Base-by-base conservation (phyloP, 2,113 vertebrate genomes). In the Nyctereutes procyonoides region DNA sequence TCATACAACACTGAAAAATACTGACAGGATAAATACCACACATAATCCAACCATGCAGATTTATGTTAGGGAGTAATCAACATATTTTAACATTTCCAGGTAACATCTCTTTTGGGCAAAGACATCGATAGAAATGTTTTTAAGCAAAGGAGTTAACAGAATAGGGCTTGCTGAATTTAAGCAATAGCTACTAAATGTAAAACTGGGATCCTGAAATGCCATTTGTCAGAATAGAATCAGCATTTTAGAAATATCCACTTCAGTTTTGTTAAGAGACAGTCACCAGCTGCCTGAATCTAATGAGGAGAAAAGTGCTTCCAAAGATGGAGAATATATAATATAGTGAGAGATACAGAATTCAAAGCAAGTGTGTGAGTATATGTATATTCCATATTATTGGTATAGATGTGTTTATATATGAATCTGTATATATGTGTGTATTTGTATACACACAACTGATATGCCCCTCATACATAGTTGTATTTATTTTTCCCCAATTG, bases 341-440 rank as follows among this genome's bases (percentile, higher is more conserved):
- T 65, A 94, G 81, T 48, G 20, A 98, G 20, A 98, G 91, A 89
- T n/a, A 81, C 92, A 98, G 87, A 94, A 43, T 67, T 94, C 93
- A 97, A 98, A 96, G 96, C 97, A 98, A 97, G 84, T 92, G 80
- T 96, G 71, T 92, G 90, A 65, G 94, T 85, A 97, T 98, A 97
- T 98, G 95, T 97, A 95, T 98, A 90, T 94, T 93, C 93, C 83
- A 93, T 97, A 96, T 93, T 95, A 55, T 55, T 84, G 67, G 89
- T 92, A 58, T 88, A 35, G 90, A 30, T 88, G 38, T 98, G 71
- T 90, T 83, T 95, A 95, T 88, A 71, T 56, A 88, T 90, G 53
- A 97, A 97, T 89, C 85, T 97, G 97, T 80, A 53, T 91, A 97
- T 90, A 96, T 93, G 35, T 98, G 81, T 94, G 56, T 93, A 76